Evolutionary conservation across 2,797 vertebrate genomes (phyloP), one percentile per base, ranked within the genome.

Genomic region (Xerus rutilus): DNA sequence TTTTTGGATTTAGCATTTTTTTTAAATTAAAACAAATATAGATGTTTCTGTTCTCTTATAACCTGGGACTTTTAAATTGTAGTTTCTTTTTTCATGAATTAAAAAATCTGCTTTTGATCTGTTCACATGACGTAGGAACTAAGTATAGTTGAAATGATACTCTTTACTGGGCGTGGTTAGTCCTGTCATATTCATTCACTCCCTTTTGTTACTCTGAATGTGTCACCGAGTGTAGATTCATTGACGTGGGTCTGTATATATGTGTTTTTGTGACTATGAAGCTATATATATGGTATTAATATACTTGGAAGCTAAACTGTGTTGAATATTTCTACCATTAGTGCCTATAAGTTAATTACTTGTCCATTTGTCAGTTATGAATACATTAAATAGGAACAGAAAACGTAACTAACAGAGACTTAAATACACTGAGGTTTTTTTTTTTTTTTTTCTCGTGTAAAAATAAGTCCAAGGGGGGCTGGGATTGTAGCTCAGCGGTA

Each of bases 391-490:
- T 88, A 30, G 17, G 14, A 82, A 85, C 64, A 90, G 92, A 88
- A 94, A 86, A 81, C 65, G 70, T 82, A 35, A 89, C 85, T 64
- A 39, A 73, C 23, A 69, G 47, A 64, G 54, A 49, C 72, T 73
- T 89, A 73, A 78, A 76, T 57, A 83, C 62, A 73, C 23, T 18
- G 17, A 47, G 9, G 43, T 93, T 84, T 86, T 84, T 86, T 28
- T 93, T 84, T 86, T 84, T 86, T 28, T 89, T 91, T 89, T 95
- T 90, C 79, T 89, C 6, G 1, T 35, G 25, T 74, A 10, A 82
- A 85, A 93, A 15, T 74, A 90, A 88, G 62, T 82, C 57, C 54
- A 57, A 32, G 82, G 67, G 23, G n/a, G n/a, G n/a, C n/a, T n/a
- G n/a, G n/a, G n/a, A n/a, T n/a, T n/a, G n/a, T n/a, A n/a, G n/a